These are phyloP conservation scores for Paedocypris sp. DNA, from an alignment of 2,113 vertebrate genomes.

Conservation along the genomic window DNA sequence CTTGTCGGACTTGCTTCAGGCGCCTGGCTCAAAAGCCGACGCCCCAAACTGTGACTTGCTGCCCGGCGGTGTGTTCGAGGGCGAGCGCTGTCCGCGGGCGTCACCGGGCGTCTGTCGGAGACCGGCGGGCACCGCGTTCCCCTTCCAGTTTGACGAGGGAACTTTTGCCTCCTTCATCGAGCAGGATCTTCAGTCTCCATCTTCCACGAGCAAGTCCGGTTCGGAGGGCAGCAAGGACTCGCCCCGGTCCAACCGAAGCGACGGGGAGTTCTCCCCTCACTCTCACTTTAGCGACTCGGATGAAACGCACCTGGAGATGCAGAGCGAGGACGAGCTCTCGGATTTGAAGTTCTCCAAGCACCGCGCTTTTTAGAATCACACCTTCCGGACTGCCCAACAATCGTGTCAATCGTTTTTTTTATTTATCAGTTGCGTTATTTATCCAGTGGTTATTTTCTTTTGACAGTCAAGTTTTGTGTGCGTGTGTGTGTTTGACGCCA, in stretches of 20 bases:
- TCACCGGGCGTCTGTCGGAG: constrained; percentile 45
- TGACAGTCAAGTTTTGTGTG: constrained; percentile 24
- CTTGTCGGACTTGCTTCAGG: constrained; percentile 78
- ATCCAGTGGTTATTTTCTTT: constrained; percentile 5
- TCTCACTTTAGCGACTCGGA: constrained; percentile 98
- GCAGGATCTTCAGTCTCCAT: constrained; percentile 55
- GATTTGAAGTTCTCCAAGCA: constrained; percentile 53
- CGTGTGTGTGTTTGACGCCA: constrained; percentile 52
- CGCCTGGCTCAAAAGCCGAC: constrained; percentile 41
- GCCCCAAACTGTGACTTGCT: constrained; percentile 49
- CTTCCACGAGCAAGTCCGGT: constrained; percentile 49
- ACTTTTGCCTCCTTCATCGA: constrained; percentile 62
- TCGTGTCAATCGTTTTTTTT: constrained; percentile 49
- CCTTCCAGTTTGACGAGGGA: constrained; percentile 70
- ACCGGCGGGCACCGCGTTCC: constrained; percentile 45
- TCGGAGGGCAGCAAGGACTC: constrained; percentile 71
- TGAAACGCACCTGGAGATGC: constrained; percentile 67
- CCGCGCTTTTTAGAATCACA: constrained; percentile 46
- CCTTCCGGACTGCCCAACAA: constrained; percentile 2
- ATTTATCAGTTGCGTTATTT: constrained; percentile 1
- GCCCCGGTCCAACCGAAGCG: constrained; percentile 79
- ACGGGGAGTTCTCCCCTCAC: constrained; percentile 89
- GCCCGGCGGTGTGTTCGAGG: constrained; percentile 44
- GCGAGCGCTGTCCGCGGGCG: constrained; percentile 38
- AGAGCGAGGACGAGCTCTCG: constrained; percentile 66